Conservation (phyloP, 2,113 vertebrate species). For the Phrynosoma platyrhinos region DNA sequence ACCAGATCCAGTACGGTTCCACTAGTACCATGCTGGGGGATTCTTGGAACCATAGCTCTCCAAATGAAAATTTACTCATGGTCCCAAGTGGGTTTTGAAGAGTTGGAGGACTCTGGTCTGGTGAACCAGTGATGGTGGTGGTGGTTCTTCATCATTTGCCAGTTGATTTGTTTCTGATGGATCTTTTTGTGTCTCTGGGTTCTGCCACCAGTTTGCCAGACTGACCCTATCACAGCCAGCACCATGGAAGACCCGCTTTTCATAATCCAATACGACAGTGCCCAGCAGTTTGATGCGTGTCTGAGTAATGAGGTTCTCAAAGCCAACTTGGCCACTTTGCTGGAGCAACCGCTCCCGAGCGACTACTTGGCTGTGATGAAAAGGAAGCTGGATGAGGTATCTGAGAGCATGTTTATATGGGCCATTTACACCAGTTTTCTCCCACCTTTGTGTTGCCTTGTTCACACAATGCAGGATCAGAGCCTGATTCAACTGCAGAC, state of each 20-base stretch:
- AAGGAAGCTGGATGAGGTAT: slow-evolving; percentile 72
- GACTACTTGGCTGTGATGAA: slow-evolving; percentile 29
- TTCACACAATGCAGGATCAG: not conserved
- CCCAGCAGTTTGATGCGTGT: slow-evolving; percentile 59
- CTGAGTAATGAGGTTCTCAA: slow-evolving; percentile 52
- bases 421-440: not conserved
- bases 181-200: not conserved
- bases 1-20: too few species aligned
- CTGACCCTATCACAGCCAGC: not conserved
- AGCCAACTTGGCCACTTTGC: slow-evolving; percentile 60
- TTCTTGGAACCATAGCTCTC: too few species aligned
- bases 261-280: fast-evolving
- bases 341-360: fast-evolving
- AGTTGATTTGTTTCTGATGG: not conserved
- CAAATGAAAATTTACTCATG: too few species aligned
- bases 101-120: not conserved
- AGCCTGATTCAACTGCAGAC: too few species aligned
- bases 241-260: fast-evolving
- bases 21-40: too few species aligned
- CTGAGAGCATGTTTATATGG: not conserved
- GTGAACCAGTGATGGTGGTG: not conserved
- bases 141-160: not conserved
- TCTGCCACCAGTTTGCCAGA: slow-evolving; percentile 53
- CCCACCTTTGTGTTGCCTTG: not conserved
- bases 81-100: not conserved